phyloP scores from a whole-genome alignment of 2,113 vertebrate genomes.

The Aptenodytes forsteri region DNA sequence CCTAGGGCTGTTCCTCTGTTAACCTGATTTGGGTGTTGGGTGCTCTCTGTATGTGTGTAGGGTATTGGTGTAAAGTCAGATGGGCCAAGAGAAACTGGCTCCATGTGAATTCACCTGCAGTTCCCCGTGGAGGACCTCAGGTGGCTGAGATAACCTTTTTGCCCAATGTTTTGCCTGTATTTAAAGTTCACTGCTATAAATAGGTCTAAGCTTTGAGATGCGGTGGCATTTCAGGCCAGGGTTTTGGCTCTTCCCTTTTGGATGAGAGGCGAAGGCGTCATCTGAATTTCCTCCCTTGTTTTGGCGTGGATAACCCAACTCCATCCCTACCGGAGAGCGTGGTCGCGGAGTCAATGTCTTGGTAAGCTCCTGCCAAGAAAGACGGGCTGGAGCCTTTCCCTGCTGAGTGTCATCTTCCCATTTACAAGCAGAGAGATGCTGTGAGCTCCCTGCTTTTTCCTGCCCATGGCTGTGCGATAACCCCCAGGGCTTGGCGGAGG shows the following conservation, averaged over 20 bases:
- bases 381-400: not conserved
- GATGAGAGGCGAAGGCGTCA: fast-evolving
- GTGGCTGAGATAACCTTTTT: not conserved
- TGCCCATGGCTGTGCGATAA: not conserved
- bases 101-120: not conserved
- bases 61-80: not conserved
- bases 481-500: not conserved
- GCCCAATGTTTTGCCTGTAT: not conserved
- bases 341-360: fast-evolving
- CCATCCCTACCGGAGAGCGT: not conserved
- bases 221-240: not conserved
- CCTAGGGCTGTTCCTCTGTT: not conserved
- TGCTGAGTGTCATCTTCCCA: fast-evolving
- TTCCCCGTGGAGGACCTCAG: not conserved
- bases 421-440: not conserved
- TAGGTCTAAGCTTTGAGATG: not conserved
- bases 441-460: not conserved
- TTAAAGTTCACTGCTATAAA: not conserved
- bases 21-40: not conserved
- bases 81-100: not conserved
- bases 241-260: not conserved
- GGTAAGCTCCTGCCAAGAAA: not conserved
- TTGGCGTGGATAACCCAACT: not conserved
- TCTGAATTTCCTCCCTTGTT: not conserved
- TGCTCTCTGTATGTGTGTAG: not conserved